These are phyloP conservation scores for Centruroides vittatus DNA, from an alignment of 1,140 invertebrate species.

Conservation along the genomic window DNA sequence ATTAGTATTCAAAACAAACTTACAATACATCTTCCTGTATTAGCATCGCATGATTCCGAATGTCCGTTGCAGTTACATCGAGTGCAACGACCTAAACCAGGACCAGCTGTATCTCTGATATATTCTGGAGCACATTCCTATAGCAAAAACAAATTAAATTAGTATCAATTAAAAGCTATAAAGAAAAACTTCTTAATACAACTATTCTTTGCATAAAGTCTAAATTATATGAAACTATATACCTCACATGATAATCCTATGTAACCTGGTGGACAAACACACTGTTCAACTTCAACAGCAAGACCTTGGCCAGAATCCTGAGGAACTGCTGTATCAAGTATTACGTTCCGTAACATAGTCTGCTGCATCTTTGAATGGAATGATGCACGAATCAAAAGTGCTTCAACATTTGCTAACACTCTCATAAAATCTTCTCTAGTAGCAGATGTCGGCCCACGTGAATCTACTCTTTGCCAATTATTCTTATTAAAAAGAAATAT, in stretches of 20 bases:
- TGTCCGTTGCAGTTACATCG: constrained; percentile 43
- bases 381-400: constrained; percentile 72
- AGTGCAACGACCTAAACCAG: constrained; percentile 42
- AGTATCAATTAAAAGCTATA: background rate
- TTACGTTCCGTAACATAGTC: constrained; percentile 56
- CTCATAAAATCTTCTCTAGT: constrained; percentile 64
- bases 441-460: constrained; percentile 27
- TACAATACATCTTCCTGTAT: constrained; percentile 34
- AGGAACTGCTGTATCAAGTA: constrained; percentile 58
- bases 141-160: constrained; percentile 9
- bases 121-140: constrained; percentile 57
- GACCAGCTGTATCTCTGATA: constrained; percentile 51
- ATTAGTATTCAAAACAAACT: background rate
- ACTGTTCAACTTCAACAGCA: constrained; percentile 59
- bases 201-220: too few species aligned
- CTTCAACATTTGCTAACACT: constrained; percentile 61
- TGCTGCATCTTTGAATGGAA: constrained; percentile 51
- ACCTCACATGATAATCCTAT: constrained; percentile 65
- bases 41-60: constrained; percentile 38
- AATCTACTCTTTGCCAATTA: constrained; percentile 21
- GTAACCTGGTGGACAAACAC: constrained; percentile 67
- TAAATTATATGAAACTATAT: constrained; percentile 3
- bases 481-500: constrained; percentile 5
- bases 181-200: too few species aligned
- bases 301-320: constrained; percentile 34